These are phyloP conservation scores for Nymphicus hollandicus DNA, from an alignment of 2,113 vertebrate species.

Conservation along the genomic window DNA sequence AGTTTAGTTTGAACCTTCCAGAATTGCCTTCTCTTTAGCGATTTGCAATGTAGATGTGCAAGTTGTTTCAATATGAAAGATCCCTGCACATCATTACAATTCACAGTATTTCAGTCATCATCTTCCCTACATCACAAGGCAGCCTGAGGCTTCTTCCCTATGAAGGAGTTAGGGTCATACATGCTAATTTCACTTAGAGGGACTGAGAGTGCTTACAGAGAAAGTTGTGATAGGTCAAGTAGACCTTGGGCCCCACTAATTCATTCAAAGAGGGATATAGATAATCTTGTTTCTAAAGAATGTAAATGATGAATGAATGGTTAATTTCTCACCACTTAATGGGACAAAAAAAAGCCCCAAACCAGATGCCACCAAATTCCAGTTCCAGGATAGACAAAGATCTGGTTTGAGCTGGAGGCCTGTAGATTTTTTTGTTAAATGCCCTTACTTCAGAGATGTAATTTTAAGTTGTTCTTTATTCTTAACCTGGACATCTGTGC, in stretches of 20 bases:
- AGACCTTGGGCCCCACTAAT: not conserved
- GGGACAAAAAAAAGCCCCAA: not conserved
- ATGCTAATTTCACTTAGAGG: not conserved
- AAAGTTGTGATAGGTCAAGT: not conserved
- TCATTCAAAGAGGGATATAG: not conserved
- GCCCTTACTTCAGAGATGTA: not conserved
- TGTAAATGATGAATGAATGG: not conserved
- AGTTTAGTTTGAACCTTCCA: not conserved
- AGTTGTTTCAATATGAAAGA: not conserved
- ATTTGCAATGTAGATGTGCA: not conserved
- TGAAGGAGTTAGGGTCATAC: not conserved
- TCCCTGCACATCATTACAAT: not conserved
- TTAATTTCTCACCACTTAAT: not conserved
- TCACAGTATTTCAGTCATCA: not conserved
- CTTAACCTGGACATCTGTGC: not conserved
- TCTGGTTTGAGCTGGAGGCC: not conserved
- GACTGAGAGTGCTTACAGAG: not conserved
- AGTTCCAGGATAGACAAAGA: not conserved
- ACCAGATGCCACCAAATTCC: not conserved
- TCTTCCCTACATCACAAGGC: not conserved
- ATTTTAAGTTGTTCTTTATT: not conserved
- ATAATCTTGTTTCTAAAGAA: not conserved
- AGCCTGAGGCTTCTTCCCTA: not conserved
- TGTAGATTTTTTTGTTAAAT: not conserved
- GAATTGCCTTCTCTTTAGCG: not conserved